These are phyloP conservation scores for Mechanitis mazaeus DNA, from an alignment of 2,888 invertebrate genomes.

Conservation along the genomic window DNA sequence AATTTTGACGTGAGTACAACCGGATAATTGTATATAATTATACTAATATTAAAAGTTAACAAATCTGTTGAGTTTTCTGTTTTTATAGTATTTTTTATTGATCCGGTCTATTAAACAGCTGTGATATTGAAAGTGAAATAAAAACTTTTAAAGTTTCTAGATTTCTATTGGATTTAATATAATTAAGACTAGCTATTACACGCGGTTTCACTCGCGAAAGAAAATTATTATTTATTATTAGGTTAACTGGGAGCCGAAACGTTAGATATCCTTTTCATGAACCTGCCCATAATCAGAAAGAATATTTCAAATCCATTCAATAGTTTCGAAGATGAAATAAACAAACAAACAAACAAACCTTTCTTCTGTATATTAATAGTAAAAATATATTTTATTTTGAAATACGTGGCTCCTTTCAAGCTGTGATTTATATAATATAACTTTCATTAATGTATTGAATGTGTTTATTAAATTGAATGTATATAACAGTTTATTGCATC, in stretches of 20 bases:
- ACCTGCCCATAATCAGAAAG: too few relatives aligned
- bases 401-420: conserved; percentile 2
- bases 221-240: too few relatives aligned
- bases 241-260: too few relatives aligned
- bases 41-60: background rate
- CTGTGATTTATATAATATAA: conserved; percentile 4
- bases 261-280: too few relatives aligned
- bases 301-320: too few relatives aligned
- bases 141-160: background rate
- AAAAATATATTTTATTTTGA: background rate
- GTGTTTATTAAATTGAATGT: conserved; percentile 26
- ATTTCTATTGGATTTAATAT: conserved; percentile 4
- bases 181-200: too few relatives aligned
- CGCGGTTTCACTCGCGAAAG: too few relatives aligned
- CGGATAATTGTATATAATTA: background rate
- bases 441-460: conserved; percentile 21
- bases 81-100: background rate
- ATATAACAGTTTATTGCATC: conserved; percentile 24
- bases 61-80: background rate
- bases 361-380: background rate
- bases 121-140: conserved; percentile 2
- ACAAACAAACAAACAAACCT: too few relatives aligned
- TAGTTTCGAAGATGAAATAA: too few relatives aligned
- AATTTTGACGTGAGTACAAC: too few relatives aligned
- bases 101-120: conserved; percentile 2